These are phyloP conservation scores for Hippopotamus amphibius DNA, from an alignment of 2,113 vertebrate species.

Conservation along the genomic window DNA sequence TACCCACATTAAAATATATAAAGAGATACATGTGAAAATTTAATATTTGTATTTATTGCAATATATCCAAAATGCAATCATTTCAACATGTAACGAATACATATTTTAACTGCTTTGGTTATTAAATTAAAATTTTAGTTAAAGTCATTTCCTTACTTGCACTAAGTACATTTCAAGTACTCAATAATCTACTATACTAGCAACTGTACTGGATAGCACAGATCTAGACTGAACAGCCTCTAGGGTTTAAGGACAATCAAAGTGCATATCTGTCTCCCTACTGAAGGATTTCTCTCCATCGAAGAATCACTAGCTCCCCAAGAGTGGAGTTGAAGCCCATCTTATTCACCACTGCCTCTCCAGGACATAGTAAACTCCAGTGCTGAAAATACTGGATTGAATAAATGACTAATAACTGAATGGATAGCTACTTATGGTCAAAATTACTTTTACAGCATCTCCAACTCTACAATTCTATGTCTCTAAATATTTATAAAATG, in stretches of 20 bases:
- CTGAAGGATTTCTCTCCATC: not conserved
- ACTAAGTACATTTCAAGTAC: not conserved
- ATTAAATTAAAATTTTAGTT: slow-evolving; percentile 47
- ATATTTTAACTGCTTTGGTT: not conserved
- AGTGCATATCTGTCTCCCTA: not conserved
- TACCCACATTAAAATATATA: not conserved
- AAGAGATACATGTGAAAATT: not conserved
- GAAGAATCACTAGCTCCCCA: not conserved
- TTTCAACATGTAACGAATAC: not conserved
- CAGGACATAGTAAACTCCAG: not conserved
- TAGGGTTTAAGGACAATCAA: not conserved
- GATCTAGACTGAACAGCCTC: not conserved
- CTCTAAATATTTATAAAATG: slow-evolving; percentile 6
- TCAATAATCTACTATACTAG: not conserved
- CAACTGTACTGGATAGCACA: not conserved
- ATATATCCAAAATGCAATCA: slow-evolving; percentile 9
- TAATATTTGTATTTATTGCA: slow-evolving; percentile 21
- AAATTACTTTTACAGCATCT: slow-evolving; percentile 43
- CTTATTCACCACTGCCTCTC: not conserved
- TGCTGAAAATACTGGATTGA: not conserved
- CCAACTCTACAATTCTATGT: not conserved
- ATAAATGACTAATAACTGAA: not conserved
- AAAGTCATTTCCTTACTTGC: slow-evolving; percentile 11
- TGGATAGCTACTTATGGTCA: not conserved
- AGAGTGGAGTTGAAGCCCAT: not conserved